Conservation (phyloP, 2,797 vertebrate genomes). For the Sandelia bainsii region DNA sequence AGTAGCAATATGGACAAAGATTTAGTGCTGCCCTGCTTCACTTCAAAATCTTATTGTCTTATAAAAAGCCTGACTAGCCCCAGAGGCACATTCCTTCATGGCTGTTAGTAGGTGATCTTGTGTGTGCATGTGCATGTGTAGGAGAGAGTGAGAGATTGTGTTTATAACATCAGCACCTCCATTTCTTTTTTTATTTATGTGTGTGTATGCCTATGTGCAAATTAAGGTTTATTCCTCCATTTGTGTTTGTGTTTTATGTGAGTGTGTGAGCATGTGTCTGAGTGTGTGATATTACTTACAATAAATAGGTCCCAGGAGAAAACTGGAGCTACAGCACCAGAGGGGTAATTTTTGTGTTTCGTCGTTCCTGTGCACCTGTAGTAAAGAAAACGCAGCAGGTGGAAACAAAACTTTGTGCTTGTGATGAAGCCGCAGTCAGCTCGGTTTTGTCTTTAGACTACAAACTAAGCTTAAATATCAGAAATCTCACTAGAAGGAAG, state of each 20-base stretch:
- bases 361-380: constrained; percentile 10
- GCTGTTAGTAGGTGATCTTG: constrained; percentile 54
- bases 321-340: constrained; percentile 28
- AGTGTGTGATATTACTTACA: constrained; percentile 31
- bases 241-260: background rate
- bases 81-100: constrained; percentile 41
- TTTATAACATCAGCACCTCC: background rate
- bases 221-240: constrained; percentile 29
- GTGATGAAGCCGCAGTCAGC: constrained; percentile 12
- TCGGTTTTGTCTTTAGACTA: background rate
- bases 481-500: background rate
- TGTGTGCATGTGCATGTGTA: constrained; percentile 4
- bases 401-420: constrained; percentile 24
- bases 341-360: constrained; percentile 21
- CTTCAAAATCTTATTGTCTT: constrained; percentile 48
- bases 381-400: constrained; percentile 1
- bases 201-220: constrained; percentile 20
- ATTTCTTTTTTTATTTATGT: constrained; percentile 9
- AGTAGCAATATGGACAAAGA: constrained; percentile 32
- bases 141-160: background rate
- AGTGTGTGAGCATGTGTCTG: constrained; percentile 4
- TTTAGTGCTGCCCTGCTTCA: constrained; percentile 29
- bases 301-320: constrained; percentile 49
- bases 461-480: background rate
- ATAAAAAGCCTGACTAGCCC: constrained; percentile 30